These are phyloP conservation scores for Propsilocerus akamusi DNA, from an alignment of 1,140 invertebrate species.

Conservation along the genomic window DNA sequence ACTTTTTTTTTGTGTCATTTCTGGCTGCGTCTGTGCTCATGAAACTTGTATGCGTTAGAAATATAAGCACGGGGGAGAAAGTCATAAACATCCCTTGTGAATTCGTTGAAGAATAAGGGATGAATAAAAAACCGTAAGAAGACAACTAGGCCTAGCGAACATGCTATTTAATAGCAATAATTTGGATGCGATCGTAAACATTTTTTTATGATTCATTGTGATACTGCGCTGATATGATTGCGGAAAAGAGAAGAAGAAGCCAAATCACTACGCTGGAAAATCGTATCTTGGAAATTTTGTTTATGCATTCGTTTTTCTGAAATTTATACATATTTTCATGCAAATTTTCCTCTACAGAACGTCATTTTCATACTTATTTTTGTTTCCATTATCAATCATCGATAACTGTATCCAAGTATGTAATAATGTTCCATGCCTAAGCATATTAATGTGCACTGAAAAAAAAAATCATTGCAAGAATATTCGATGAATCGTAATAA, in stretches of 20 bases:
- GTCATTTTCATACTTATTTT: too few relatives aligned
- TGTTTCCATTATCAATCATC: slow-evolving; percentile 3
- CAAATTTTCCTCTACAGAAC: neutral
- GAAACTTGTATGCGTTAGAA: too few relatives aligned
- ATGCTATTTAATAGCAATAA: neutral
- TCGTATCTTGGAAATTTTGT: neutral
- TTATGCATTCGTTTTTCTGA: too few relatives aligned
- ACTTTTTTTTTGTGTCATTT: too few relatives aligned
- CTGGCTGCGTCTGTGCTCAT: too few relatives aligned
- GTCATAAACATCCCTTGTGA: too few relatives aligned
- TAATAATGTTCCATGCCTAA: neutral
- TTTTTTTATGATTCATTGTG: slow-evolving; percentile 3
- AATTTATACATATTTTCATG: too few relatives aligned
- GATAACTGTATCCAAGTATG: neutral
- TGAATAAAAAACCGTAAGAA: too few relatives aligned
- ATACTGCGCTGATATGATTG: neutral
- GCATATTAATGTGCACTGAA: neutral
- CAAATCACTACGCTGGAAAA: neutral
- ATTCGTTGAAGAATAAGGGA: too few relatives aligned
- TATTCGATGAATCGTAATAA: neutral
- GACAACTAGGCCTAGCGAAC: neutral
- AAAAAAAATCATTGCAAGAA: neutral
- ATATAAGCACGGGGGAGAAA: too few relatives aligned
- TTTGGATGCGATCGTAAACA: neutral
- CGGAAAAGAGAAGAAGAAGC: neutral